Evolutionary conservation across 1,140 invertebrate species (phyloP).

Genomic region (Ips typographus): DNA sequence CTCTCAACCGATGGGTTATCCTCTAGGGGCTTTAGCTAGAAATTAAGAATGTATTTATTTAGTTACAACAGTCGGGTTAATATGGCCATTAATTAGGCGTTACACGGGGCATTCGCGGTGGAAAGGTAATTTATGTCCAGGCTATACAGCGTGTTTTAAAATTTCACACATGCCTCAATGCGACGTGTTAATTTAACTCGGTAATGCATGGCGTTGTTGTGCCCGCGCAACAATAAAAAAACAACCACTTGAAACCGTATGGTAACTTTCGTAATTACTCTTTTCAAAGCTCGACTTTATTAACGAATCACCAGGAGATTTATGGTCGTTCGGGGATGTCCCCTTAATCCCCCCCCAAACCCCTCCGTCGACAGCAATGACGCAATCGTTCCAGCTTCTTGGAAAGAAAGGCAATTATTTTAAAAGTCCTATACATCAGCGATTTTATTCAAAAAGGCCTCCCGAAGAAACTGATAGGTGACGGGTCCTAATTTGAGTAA

Average conservation of each 20-base stretch:
- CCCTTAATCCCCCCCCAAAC: too few species aligned
- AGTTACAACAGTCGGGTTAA: constrained; percentile 13
- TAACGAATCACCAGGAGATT: constrained; percentile 28
- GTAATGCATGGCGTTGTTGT: constrained; percentile 18
- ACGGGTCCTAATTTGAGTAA: constrained; percentile 6
- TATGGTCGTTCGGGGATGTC: constrained; percentile 10
- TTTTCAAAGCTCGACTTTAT: constrained; percentile 20
- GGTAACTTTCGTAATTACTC: constrained; percentile 27
- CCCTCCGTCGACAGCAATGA: background rate
- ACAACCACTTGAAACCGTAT: constrained; percentile 12
- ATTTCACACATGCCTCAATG: constrained; percentile 29
- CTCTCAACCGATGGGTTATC: too few species aligned
- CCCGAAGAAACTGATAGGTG: constrained; percentile 1
- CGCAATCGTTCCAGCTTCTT: background rate
- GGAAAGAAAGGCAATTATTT: constrained; percentile 6
- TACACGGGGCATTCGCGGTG: constrained; percentile 1
- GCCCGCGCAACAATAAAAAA: constrained; percentile 8
- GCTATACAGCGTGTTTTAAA: constrained; percentile 30
- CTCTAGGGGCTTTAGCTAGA: background rate
- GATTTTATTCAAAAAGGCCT: background rate
- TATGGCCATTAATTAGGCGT: constrained; percentile 17
- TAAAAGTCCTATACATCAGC: constrained; percentile 6
- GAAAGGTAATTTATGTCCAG: constrained; percentile 17
- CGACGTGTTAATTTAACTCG: constrained; percentile 30
- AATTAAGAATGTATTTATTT: constrained; percentile 17